Percentiles rank a stretch among this genome's conserved stretches.
These are phyloP conservation scores for Calephelis nemesis DNA, from an alignment of 1,140 invertebrate species.

Conservation along the genomic window DNA sequence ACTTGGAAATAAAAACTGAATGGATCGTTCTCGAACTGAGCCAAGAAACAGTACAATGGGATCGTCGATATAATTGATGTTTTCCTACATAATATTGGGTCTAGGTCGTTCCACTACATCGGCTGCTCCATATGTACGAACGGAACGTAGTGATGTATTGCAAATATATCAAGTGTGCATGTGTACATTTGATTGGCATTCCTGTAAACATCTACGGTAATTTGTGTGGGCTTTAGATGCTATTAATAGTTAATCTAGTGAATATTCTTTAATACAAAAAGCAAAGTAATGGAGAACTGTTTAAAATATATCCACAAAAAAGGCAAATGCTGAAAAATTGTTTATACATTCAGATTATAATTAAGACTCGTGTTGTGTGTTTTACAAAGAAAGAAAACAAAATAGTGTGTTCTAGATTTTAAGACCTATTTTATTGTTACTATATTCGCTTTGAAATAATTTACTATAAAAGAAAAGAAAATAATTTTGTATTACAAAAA, in stretches of 20 bases:
- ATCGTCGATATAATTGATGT: not conserved
- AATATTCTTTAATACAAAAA: not conserved
- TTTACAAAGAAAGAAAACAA: too few species aligned
- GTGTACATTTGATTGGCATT: slow-evolving; percentile 8
- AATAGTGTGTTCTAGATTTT: too few species aligned
- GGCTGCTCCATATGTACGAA: not conserved
- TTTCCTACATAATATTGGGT: not conserved
- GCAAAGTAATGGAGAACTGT: not conserved
- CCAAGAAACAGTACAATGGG: not conserved
- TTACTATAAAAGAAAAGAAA: too few species aligned
- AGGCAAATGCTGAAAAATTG: too few species aligned
- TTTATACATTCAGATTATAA: too few species aligned
- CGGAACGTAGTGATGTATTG: not conserved
- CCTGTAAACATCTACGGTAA: not conserved
- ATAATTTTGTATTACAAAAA: too few species aligned
- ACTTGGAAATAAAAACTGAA: too few species aligned
- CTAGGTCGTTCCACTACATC: slow-evolving; percentile 7
- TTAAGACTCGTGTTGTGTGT: too few species aligned
- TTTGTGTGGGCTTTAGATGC: not conserved
- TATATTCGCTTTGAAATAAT: too few species aligned
- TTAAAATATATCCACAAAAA: not conserved
- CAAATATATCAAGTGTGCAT: not conserved
- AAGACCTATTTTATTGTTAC: too few species aligned
- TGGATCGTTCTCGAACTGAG: too few species aligned
- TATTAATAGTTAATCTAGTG: not conserved